A percentile compares a stretch with the other conserved stretches of the same genome.
Conservation (phyloP, 2,797 vertebrate genomes). For the Scolopax bukidnonensis region DNA sequence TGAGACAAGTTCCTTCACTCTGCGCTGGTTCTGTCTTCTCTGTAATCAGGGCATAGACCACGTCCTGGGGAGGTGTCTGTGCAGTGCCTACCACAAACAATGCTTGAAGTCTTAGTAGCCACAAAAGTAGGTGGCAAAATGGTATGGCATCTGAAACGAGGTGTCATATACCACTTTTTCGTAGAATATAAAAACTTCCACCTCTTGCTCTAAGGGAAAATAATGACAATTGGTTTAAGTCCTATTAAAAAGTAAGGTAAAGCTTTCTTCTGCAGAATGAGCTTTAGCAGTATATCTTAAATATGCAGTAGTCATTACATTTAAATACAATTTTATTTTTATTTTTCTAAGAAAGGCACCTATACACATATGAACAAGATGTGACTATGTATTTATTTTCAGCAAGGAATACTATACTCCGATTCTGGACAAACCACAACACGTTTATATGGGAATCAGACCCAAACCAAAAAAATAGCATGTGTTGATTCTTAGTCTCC, state of each 20-base stretch:
- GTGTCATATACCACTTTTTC: not conserved
- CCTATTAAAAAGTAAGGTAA: not conserved
- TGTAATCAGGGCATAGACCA: not conserved
- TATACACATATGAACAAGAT: not conserved
- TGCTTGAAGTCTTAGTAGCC: not conserved
- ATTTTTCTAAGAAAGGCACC: not conserved
- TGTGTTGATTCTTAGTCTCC: not conserved
- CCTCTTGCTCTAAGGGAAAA: not conserved
- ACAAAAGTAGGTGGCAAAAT: not conserved
- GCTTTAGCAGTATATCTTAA: not conserved
- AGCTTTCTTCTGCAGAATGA: not conserved
- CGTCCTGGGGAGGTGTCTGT: not conserved
- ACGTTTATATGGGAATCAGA: not conserved
- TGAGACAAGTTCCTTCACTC: not conserved
- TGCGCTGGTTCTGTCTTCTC: constrained; percentile 7
- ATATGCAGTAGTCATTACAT: not conserved
- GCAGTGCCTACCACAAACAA: not conserved
- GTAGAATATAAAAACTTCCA: not conserved
- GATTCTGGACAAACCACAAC: not conserved
- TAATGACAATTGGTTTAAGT: not conserved
- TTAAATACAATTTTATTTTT: not conserved
- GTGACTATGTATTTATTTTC: not conserved
- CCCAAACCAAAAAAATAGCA: not conserved
- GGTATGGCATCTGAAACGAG: not conserved
- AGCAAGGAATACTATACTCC: not conserved